Base-by-base conservation (phyloP, 1,140 invertebrate genomes). In the Paraescarpia echinospica region DNA sequence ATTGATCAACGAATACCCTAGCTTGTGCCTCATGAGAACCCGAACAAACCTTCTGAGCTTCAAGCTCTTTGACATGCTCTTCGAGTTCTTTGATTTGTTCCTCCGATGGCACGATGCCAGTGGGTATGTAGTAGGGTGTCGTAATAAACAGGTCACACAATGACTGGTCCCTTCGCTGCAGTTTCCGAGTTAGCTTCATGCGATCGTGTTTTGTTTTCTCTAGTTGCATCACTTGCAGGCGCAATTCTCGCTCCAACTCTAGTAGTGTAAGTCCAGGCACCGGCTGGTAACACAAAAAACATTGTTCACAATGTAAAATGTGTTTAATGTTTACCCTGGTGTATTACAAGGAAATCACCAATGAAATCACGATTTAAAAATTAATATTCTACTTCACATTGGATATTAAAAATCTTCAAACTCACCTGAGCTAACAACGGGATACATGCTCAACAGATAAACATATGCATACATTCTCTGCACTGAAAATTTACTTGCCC, bases 71-170 rank as follows among this genome's bases (percentile, higher is more conserved):
- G 34, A 95, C 93, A 94, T 95, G 95, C 89, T 94, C 93, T 91
- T 95, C 94, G n/a, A 95, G 91, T 34, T 94, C 94, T 31, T 94
- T 92, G n/a, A 95, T 92, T 93, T 95, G 95, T 27, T 94, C 94
- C 33, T 92, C 59, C 33, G 91, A 94, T 12, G 95, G 95, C 6
- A 94, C 94, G 33, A 92, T 93, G n/a, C 95, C 94, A 34, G 94
- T 93, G 1, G 95, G 94, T 34, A 95, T 94, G 92, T 95, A 95
- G 90, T 94, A 95, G 0, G 95, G 95, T 33, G 95, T 95, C 22
- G 91, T 93, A 93, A 94, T 94, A 93, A 95, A 93, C 1, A 93
- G 35, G 33, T 95, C 94, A 94, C 95, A 95, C 35, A 95, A 93
- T 31, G 94, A 33, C 91, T 95, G 94, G 90, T 95, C 95, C 88